Evolutionary conservation across 2,113 vertebrate species (phyloP).

Genomic region (Opisthocomus hoazin): DNA sequence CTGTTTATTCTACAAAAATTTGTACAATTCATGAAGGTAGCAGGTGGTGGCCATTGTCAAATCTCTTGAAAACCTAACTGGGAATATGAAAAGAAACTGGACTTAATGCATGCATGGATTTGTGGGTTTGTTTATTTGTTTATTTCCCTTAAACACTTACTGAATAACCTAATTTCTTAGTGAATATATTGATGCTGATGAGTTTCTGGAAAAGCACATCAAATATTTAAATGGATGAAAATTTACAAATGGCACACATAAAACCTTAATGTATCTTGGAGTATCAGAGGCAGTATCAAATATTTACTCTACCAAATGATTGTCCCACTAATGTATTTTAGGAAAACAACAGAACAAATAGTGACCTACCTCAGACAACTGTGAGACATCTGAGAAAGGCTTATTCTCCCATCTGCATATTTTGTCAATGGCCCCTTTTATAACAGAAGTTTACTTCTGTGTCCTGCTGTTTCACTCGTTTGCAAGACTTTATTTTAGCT

Average conservation of each 20-base stretch:
- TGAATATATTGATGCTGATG: not conserved
- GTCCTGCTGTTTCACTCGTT: not conserved
- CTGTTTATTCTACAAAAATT: not conserved
- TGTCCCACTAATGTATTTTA: not conserved
- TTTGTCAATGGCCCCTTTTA: not conserved
- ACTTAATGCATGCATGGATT: not conserved
- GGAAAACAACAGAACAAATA: not conserved
- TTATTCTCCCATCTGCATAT: not conserved
- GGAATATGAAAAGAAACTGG: not conserved
- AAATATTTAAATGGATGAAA: not conserved
- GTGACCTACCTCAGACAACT: not conserved
- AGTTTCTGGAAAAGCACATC: not conserved
- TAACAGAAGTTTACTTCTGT: not conserved
- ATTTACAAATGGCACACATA: not conserved
- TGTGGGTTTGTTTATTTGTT: not conserved
- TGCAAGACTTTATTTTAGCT: not conserved
- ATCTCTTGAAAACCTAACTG: not conserved
- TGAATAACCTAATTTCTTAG: not conserved
- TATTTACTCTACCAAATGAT: not conserved
- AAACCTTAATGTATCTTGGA: not conserved
- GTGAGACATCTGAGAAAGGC: not conserved
- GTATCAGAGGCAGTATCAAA: not conserved
- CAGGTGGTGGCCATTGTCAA: not conserved
- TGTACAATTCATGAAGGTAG: not conserved
- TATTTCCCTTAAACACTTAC: not conserved